phyloP scores from a whole-genome alignment of 2,113 vertebrate genomes.

The Antigone vipio region DNA sequence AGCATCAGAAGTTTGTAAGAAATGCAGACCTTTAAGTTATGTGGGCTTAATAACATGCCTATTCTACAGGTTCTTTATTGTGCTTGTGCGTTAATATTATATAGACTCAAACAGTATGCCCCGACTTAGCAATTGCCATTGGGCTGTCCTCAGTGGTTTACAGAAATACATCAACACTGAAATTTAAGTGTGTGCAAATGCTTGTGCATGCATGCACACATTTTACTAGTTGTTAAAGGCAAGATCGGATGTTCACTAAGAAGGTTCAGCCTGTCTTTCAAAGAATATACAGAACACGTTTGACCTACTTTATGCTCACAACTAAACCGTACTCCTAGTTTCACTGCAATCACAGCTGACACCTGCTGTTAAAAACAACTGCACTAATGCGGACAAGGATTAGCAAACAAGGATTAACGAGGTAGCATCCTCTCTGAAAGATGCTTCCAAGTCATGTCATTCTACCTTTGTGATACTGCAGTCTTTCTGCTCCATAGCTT shows the following conservation, averaged over 20 bases:
- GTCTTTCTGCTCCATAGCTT: neutral
- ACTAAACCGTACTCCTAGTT: neutral
- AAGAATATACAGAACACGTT: neutral
- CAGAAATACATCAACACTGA: neutral
- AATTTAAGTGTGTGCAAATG: accelerated
- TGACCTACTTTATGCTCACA: slow-evolving; percentile 10
- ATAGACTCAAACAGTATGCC: neutral
- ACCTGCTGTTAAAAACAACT: slow-evolving; percentile 20
- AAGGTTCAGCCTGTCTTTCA: neutral
- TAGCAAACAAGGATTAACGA: slow-evolving; percentile 19
- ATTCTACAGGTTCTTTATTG: neutral
- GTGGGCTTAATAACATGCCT: neutral
- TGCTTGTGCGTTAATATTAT: neutral
- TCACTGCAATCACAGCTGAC: slow-evolving; percentile 6
- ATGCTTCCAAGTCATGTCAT: neutral
- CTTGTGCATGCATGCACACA: accelerated
- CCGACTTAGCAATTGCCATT: neutral
- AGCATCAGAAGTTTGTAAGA: neutral
- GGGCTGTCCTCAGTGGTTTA: neutral
- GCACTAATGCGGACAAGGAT: neutral
- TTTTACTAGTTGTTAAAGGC: neutral
- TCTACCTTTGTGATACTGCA: neutral
- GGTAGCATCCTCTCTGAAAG: neutral
- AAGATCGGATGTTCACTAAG: neutral
- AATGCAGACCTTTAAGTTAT: neutral